phyloP scores from a whole-genome alignment of 2,888 invertebrate species.

The Empis livida region DNA sequence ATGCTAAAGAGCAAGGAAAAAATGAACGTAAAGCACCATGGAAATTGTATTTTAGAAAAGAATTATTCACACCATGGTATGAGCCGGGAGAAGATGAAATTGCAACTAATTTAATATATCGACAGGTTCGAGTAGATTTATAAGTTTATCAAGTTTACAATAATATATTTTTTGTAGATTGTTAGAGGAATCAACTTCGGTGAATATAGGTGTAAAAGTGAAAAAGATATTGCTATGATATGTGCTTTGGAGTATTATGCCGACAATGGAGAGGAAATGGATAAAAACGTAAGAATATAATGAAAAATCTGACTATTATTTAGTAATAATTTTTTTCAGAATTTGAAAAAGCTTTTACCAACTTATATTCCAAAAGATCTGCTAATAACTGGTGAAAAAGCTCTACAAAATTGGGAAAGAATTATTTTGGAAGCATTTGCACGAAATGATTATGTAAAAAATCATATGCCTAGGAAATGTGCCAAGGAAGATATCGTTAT shows the following conservation, averaged over 20 bases:
- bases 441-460: slow-evolving; percentile 56
- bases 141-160: not conserved
- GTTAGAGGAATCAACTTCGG: slow-evolving; percentile 81
- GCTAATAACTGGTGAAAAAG: slow-evolving; percentile 43
- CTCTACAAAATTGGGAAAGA: slow-evolving; percentile 57
- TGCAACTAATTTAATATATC: slow-evolving; percentile 80
- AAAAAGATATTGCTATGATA: slow-evolving; percentile 76
- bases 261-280: slow-evolving; percentile 57
- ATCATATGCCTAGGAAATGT: slow-evolving; percentile 47
- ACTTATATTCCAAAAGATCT: slow-evolving; percentile 26
- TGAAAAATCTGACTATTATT: not conserved
- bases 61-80: slow-evolving; percentile 89
- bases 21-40: slow-evolving; percentile 77
- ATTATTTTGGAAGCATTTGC: slow-evolving; percentile 58
- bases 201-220: slow-evolving; percentile 74
- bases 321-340: slow-evolving; percentile 11
- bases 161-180: slow-evolving; percentile 29
- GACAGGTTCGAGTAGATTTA: slow-evolving; percentile 41
- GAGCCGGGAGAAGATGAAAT: slow-evolving; percentile 67
- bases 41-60: slow-evolving; percentile 76
- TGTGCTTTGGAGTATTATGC: slow-evolving; percentile 85
- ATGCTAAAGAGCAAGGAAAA: slow-evolving; percentile 78
- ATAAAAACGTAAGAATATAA: slow-evolving; percentile 44
- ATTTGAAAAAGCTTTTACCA: slow-evolving; percentile 19
- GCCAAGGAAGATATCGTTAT: slow-evolving; percentile 86